Evolutionary conservation across 37 sponge, comb jelly and placozoan genomes (phyloP).

Genomic region (Chondrilla cf. caribensis): DNA sequence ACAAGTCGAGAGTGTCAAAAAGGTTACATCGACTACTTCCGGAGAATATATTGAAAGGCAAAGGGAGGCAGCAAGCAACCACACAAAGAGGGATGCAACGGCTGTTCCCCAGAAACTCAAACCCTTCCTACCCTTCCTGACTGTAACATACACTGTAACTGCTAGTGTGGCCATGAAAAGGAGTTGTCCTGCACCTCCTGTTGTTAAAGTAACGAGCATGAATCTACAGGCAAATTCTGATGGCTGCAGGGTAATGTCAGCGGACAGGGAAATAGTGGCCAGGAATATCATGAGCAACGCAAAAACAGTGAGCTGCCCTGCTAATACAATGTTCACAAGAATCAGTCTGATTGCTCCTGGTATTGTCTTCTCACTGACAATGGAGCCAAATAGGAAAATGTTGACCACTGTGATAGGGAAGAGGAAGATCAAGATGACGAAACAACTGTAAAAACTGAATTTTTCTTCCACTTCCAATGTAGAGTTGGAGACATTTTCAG

Average conservation of each 20-base stretch:
- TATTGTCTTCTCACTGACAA: neutral
- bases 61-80: neutral
- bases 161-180: neutral
- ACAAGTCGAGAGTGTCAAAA: neutral
- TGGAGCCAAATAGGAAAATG: neutral
- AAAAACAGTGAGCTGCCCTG: neutral
- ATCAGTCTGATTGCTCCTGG: neutral
- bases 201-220: neutral
- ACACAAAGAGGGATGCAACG: neutral
- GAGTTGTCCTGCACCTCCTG: neutral
- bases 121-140: neutral
- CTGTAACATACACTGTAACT: neutral
- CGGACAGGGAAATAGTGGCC: neutral
- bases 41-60: neutral
- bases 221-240: neutral
- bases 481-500: no score
- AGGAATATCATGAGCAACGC: neutral
- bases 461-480: no score
- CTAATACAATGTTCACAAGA: neutral
- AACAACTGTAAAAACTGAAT: neutral
- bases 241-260: neutral
- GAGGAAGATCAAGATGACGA: neutral
- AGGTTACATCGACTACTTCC: neutral
- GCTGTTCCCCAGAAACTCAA: neutral
- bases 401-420: neutral